These are phyloP conservation scores for Hoplostethus atlanticus DNA, from an alignment of 2,797 vertebrate genomes.

Conservation along the genomic window DNA sequence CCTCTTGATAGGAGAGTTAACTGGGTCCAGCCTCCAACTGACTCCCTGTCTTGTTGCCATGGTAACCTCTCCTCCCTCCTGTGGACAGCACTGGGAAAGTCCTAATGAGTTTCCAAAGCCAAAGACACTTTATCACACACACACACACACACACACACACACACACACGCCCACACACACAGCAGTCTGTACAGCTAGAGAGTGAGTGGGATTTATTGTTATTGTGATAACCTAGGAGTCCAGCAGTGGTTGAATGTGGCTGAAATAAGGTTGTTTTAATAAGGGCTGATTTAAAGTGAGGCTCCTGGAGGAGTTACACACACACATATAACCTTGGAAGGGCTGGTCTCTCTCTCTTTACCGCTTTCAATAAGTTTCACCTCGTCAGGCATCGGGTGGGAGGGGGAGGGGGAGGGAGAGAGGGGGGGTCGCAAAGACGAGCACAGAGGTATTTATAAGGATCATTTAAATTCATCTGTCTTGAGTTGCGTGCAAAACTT, in stretches of 20 bases:
- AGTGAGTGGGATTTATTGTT: slow-evolving; percentile 88
- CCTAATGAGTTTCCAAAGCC: slow-evolving; percentile 82
- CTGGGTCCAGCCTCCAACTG: slow-evolving; percentile 60
- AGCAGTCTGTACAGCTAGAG: slow-evolving; percentile 35
- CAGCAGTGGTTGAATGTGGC: slow-evolving; percentile 74
- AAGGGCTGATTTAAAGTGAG: slow-evolving; percentile 80
- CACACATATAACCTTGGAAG: slow-evolving; percentile 29
- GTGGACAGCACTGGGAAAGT: slow-evolving; percentile 72
- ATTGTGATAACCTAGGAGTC: slow-evolving; percentile 90
- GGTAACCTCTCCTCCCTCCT: slow-evolving; percentile 55
- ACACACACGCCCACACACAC: slow-evolving; percentile 51
- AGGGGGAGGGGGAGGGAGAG: too few relatives aligned
- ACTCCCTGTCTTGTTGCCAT: slow-evolving; percentile 37
- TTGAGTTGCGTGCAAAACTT: slow-evolving; percentile 58
- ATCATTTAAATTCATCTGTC: slow-evolving; percentile 70
- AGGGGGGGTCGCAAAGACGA: slow-evolving; percentile 24
- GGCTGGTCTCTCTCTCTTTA: slow-evolving; percentile 18
- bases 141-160: slow-evolving; percentile 22
- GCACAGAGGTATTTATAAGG: slow-evolving; percentile 56
- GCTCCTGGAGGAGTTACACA: slow-evolving; percentile 67
- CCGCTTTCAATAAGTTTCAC: slow-evolving; percentile 36
- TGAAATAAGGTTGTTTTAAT: slow-evolving; percentile 84
- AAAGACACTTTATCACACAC: slow-evolving; percentile 72
- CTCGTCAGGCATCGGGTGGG: slow-evolving; percentile 30
- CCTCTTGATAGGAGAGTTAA: slow-evolving; percentile 63